Base-by-base conservation (phyloP, 1,140 invertebrate genomes). In the Aphelenchoides avenae region DNA sequence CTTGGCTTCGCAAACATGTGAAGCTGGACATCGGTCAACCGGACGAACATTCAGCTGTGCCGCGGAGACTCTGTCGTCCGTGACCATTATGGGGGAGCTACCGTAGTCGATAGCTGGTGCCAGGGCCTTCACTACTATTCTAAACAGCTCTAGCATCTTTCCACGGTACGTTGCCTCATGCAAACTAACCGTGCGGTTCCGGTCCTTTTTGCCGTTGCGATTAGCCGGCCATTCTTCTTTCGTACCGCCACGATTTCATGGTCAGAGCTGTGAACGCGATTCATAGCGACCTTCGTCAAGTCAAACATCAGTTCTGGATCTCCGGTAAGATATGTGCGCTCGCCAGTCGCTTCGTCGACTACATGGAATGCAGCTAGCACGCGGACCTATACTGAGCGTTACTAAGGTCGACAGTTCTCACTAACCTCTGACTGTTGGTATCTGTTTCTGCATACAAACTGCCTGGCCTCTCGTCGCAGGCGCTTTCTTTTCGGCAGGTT, bases 351-450 rank as follows among this genome's bases (percentile, higher is more conserved):
- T 76, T 92, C 88, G 78, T 91, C 89, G 15, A 85, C 86, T 1
- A 89, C 89, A 29, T 89, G 81, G 76, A 96, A 94, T 57, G 86
- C 84, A 1, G 90, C 88, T 72, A 89, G 91, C 20, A 86, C 88
- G 77, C 93, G 87, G 13, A 95, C 84, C 11, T 87, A 85, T 2
- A 50, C 41, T 34, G 5, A 34, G n/a, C 22, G 4, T 50, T 57
- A 56, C 49, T 41, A 3, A 15, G 13, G 1, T n/a, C 13, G 41
- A n/a, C 22, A n/a, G 1, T 50, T 13, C 13, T 50, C 13, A 46
- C n/a, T 50, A 22, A 57, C 15, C 42, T 61, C 58, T 58, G 87
- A 88, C 76, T 93, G 90, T 73, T 95, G 91, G 70, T 89, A 92
- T 22, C 89, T 81, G 3, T 90, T 79, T 13, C 87, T 80, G 70